phyloP scores from a whole-genome alignment of 2,797 vertebrate species.

The Myotis myotis region DNA sequence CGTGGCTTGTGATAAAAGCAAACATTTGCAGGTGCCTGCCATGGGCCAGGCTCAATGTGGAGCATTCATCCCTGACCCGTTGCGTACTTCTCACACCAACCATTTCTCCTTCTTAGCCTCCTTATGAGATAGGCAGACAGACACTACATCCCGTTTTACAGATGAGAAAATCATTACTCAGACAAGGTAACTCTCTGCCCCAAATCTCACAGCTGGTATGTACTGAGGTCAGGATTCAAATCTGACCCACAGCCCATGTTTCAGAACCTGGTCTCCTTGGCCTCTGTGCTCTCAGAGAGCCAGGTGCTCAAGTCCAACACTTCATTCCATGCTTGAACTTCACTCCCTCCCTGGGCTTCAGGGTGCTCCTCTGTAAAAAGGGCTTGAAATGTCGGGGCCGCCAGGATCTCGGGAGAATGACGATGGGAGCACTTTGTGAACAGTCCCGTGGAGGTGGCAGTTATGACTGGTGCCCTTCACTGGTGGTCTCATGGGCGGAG shows the following conservation, averaged over 20 bases:
- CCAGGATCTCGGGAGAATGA: background rate
- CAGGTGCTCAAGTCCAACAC: background rate
- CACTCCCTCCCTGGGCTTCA: background rate
- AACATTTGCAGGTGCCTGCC: background rate
- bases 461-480: background rate
- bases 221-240: background rate
- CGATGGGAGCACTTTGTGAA: background rate
- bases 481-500: background rate
- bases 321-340: background rate
- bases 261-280: background rate
- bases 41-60: rapidly evolving
- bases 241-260: background rate
- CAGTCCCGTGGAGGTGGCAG: rapidly evolving
- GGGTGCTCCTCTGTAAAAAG: background rate
- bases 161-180: background rate
- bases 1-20: background rate
- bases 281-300: background rate
- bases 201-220: background rate
- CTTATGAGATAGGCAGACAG: background rate
- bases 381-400: background rate
- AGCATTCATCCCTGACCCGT: rapidly evolving
- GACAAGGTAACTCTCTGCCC: no score
- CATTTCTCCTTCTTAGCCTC: no score
- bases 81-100: background rate
- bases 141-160: background rate